These are phyloP conservation scores for Tortricodes alternella DNA, from an alignment of 2,888 invertebrate species.

Conservation along the genomic window DNA sequence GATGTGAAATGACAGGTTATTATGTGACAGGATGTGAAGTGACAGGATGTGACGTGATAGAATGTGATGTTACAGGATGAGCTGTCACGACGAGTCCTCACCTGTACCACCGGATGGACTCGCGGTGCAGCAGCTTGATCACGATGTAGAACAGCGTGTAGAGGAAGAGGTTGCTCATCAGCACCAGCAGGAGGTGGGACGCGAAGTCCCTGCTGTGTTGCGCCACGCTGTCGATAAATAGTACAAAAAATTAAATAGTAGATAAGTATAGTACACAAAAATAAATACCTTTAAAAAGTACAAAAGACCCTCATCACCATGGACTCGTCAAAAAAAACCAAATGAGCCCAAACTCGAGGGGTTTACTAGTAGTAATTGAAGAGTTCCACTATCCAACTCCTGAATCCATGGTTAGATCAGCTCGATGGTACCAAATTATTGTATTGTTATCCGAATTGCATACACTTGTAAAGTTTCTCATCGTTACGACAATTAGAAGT, in stretches of 20 bases:
- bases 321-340: too few relatives aligned
- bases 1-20: too few relatives aligned
- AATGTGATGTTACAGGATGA: not conserved
- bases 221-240: slow-evolving; percentile 69
- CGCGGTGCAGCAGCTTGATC: slow-evolving; percentile 90
- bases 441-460: too few relatives aligned
- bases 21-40: not conserved
- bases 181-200: slow-evolving; percentile 88
- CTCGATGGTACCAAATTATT: too few relatives aligned
- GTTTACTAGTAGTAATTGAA: too few relatives aligned
- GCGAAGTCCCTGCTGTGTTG: slow-evolving; percentile 90
- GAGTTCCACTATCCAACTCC: too few relatives aligned
- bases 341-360: too few relatives aligned
- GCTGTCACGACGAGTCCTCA: not conserved
- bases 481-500: too few relatives aligned
- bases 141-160: slow-evolving; percentile 93
- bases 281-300: too few relatives aligned
- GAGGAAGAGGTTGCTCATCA: slow-evolving; percentile 92
- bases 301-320: too few relatives aligned
- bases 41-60: not conserved
- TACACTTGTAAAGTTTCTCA: too few relatives aligned
- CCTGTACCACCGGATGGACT: slow-evolving; percentile 86
- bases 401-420: too few relatives aligned
- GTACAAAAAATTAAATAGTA: slow-evolving; percentile 7
- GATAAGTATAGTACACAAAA: not conserved